Conservation (phyloP, 1,140 invertebrate genomes). For the Hyposmocoma kahamanoa region DNA sequence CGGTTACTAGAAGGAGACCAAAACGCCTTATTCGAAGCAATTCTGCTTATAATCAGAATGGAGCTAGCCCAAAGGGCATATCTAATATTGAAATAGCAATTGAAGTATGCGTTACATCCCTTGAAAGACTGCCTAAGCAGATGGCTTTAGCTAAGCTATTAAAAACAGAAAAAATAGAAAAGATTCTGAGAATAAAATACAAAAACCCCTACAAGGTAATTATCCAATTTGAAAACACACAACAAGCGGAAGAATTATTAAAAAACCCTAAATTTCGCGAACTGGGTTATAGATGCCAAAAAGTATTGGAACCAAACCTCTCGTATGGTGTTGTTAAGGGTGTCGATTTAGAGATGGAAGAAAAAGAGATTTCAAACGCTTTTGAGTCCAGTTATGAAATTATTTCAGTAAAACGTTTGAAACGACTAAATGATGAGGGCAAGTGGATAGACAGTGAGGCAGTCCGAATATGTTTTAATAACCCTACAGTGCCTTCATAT, state of each 20-base stretch:
- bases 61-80: background rate
- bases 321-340: slow-evolving; percentile 10
- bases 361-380: slow-evolving; percentile 9
- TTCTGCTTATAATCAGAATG: background rate
- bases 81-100: too few species aligned
- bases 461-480: slow-evolving; percentile 6
- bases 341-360: slow-evolving; percentile 12
- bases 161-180: slow-evolving; percentile 16
- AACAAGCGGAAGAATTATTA: slow-evolving; percentile 17
- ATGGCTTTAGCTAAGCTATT: slow-evolving; percentile 25
- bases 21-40: slow-evolving; percentile 1
- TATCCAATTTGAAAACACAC: slow-evolving; percentile 12
- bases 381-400: background rate
- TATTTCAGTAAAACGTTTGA: slow-evolving; percentile 2
- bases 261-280: slow-evolving; percentile 14
- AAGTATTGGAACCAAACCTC: slow-evolving; percentile 4
- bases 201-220: slow-evolving; percentile 21
- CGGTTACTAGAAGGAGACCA: slow-evolving; percentile 6
- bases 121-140: slow-evolving; percentile 23
- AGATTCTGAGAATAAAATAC: slow-evolving; percentile 23
- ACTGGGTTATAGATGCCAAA: slow-evolving; percentile 15
- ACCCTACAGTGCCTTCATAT: background rate
- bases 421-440: background rate
- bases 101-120: slow-evolving; percentile 17
- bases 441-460: slow-evolving; percentile 7